These are phyloP conservation scores for Blastomussa wellsi DNA, from an alignment of 92 coral and sea anemone genomes.

Conservation along the genomic window DNA sequence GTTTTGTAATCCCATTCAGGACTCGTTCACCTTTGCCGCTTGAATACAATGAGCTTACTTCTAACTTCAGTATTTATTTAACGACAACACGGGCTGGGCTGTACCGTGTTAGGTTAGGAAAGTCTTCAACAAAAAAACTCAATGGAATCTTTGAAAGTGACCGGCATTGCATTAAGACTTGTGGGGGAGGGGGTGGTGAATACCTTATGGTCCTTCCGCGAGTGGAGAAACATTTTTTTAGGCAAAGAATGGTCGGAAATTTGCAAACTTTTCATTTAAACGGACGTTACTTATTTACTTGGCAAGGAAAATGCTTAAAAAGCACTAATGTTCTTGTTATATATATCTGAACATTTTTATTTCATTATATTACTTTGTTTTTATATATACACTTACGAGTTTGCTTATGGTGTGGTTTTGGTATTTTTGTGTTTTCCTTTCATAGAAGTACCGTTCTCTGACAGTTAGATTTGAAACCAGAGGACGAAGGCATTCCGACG, in stretches of 20 bases:
- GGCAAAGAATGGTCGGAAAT: neutral
- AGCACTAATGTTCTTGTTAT: neutral
- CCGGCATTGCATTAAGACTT: neutral
- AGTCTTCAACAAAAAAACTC: neutral
- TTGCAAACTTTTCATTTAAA: slow-evolving; percentile 14
- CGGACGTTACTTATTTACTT: neutral
- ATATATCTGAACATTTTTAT: slow-evolving; percentile 7
- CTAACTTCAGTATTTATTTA: neutral
- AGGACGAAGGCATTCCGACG: neutral
- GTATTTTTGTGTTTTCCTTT: neutral
- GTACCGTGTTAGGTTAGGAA: neutral
- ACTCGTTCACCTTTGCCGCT: neutral
- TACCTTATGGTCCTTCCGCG: neutral
- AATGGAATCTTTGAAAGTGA: neutral
- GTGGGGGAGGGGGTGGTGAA: neutral
- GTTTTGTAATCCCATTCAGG: slow-evolving; percentile 13
- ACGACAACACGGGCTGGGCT: neutral
- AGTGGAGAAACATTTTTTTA: neutral
- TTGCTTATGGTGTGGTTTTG: slow-evolving; percentile 1
- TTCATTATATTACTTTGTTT: neutral
- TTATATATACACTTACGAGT: neutral
- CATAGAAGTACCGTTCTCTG: slow-evolving; percentile 1
- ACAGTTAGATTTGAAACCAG: neutral
- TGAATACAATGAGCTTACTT: neutral
- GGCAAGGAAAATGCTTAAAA: neutral